Conservation (phyloP, 2,113 vertebrate genomes). For the Patagioenas fasciata region DNA sequence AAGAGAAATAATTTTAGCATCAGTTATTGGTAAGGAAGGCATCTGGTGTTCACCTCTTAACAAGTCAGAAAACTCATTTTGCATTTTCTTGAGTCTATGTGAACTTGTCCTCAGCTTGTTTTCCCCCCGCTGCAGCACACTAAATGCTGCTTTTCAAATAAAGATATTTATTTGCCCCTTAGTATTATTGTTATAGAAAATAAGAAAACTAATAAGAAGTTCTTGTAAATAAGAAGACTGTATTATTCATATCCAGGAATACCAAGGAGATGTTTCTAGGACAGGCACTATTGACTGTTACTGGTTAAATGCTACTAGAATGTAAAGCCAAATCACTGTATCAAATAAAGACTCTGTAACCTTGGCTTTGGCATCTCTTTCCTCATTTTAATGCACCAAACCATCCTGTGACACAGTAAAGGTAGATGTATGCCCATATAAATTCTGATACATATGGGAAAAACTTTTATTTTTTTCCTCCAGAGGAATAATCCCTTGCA, state of each 20-base stretch:
- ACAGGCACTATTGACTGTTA: neutral
- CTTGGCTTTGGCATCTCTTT: neutral
- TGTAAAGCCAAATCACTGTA: neutral
- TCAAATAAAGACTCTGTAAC: neutral
- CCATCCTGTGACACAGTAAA: neutral
- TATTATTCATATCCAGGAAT: neutral
- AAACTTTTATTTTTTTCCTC: neutral
- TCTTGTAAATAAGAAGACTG: neutral
- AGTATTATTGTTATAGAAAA: neutral
- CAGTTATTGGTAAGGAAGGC: neutral
- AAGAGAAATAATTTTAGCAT: neutral
- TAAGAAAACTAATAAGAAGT: neutral
- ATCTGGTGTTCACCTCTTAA: neutral
- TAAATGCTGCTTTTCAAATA: neutral
- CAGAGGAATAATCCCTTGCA: rapidly evolving
- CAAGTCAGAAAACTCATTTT: neutral
- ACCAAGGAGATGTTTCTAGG: neutral
- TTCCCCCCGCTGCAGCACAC: neutral
- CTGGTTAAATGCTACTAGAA: neutral
- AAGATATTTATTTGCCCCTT: neutral
- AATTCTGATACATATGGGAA: neutral
- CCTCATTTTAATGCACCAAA: neutral
- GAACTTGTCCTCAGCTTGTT: neutral
- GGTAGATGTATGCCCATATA: neutral
- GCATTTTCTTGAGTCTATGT: neutral